These are phyloP conservation scores for Ivindomyrus marchei DNA, from an alignment of 2,113 vertebrate species.

Conservation along the genomic window DNA sequence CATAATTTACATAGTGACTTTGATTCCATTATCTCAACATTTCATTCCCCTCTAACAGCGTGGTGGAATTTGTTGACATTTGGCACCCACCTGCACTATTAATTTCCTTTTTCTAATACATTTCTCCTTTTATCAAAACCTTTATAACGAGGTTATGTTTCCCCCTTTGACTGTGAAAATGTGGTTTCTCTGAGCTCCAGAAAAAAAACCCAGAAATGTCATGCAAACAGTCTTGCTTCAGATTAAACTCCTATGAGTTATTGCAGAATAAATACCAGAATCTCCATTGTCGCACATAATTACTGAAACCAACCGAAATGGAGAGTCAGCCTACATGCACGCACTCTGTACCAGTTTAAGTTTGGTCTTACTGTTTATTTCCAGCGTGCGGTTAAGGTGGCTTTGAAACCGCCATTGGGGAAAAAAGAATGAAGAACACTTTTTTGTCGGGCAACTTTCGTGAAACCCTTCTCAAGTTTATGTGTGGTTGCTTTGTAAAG, in stretches of 20 bases:
- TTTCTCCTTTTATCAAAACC: neutral
- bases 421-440: neutral
- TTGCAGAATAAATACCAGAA: neutral
- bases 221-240: neutral
- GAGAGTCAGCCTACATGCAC: neutral
- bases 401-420: neutral
- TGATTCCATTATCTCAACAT: neutral
- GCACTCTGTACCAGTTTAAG: neutral
- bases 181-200: conserved; percentile 2
- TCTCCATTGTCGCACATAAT: neutral
- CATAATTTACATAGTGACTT: conserved; percentile 11
- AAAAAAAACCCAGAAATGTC: neutral
- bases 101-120: neutral
- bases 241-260: neutral
- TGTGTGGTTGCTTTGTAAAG: neutral
- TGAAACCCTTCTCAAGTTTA: neutral
- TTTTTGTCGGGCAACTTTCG: neutral
- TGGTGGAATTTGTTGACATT: conserved; percentile 15
- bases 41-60: neutral
- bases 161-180: neutral
- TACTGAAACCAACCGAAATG: neutral
- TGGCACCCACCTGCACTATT: neutral
- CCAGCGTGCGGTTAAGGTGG: neutral
- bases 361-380: neutral
- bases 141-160: neutral